Conservation (phyloP, 2,888 invertebrate genomes). For the Mechanitis messenoides region DNA sequence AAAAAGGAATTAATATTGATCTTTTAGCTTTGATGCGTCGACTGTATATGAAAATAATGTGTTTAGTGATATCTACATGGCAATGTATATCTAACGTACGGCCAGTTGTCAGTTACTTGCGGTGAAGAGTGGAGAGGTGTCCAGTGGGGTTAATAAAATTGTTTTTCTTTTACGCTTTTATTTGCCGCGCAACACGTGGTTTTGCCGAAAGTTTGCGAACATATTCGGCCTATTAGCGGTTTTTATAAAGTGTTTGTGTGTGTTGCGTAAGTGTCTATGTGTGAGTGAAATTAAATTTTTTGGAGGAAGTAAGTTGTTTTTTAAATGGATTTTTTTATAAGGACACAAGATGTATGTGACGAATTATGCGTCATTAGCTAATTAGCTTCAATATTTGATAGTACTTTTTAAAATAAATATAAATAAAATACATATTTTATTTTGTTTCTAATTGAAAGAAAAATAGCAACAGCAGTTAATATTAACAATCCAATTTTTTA, state of each 20-base stretch:
- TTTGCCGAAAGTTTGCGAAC: conserved; percentile 46
- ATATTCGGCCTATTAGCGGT: conserved; percentile 42
- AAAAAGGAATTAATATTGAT: conserved; percentile 31
- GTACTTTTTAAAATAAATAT: too few species aligned
- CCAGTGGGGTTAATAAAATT: conserved; percentile 48
- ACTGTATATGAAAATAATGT: conserved; percentile 67
- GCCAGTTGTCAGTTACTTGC: conserved; percentile 68
- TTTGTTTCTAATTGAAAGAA: too few species aligned
- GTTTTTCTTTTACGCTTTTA: conserved; percentile 39
- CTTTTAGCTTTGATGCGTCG: conserved; percentile 46
- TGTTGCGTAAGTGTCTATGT: conserved; percentile 42
- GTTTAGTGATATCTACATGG: conserved; percentile 57
- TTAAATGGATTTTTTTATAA: background rate
- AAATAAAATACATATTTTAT: too few species aligned
- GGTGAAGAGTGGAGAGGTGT: conserved; percentile 58
- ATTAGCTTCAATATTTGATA: too few species aligned
- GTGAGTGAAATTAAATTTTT: conserved; percentile 30
- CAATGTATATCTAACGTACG: conserved; percentile 60
- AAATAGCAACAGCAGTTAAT: too few species aligned
- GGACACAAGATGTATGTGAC: too few species aligned
- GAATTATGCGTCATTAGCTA: too few species aligned
- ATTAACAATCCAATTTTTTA: too few species aligned
- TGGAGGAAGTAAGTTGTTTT: conserved; percentile 3
- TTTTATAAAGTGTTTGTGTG: conserved; percentile 38
- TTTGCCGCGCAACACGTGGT: conserved; percentile 59